Evolutionary conservation across 2,797 vertebrate genomes (phyloP), one percentile per base, ranked within the genome.

Genomic region (Nyctalus aviator): DNA sequence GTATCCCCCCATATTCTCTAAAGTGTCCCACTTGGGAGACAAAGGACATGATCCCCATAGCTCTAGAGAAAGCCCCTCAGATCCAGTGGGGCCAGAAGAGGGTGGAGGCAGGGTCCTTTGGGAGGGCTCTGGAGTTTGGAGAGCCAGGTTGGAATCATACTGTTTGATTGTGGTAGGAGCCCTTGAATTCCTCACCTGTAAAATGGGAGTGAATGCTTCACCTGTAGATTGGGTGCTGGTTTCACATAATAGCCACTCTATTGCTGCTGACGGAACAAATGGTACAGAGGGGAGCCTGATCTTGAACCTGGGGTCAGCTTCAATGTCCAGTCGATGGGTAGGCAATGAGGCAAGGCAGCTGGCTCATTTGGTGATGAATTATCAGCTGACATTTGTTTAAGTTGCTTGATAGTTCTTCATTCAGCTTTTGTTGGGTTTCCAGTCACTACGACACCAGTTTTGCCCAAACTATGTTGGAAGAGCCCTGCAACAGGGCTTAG

Each of bases 151-250:
- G 53, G 73, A 89, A n/a, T 30, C 10, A 0, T 2, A 13, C 15
- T 8, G 5, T 5, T 6, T 21, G 41, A 8, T 2, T 59, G 32
- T 0, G 1, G 10, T 13, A 25, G 0, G 30, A n/a, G 27, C 8
- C 41, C 20, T 57, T 0, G 0, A 11, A 13, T 21, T 25, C 5
- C 41, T 48, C 3, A 0, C 20, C 32, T 3, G 8, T 44, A 23
- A 32, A 9, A 7, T 1, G 50, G 25, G 64, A 14, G 13, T 0
- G 0, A 20, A 20, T 3, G 15, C 32, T 14, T 86, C 66, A 1
- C n/a, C 25, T 0, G 3, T 5, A 41, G 25, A 7, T 23, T 1
- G 4, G 23, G 46, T 2, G 13, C 30, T 15, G n/a, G 53, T 27
- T n/a, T 87, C 44, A 44, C 8, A 1, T 0, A 20, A 50, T 32